Percentiles rank a stretch among this genome's conserved stretches.
These are phyloP conservation scores for Julus scandinavius DNA, from an alignment of 2,888 invertebrate genomes.

Conservation along the genomic window DNA sequence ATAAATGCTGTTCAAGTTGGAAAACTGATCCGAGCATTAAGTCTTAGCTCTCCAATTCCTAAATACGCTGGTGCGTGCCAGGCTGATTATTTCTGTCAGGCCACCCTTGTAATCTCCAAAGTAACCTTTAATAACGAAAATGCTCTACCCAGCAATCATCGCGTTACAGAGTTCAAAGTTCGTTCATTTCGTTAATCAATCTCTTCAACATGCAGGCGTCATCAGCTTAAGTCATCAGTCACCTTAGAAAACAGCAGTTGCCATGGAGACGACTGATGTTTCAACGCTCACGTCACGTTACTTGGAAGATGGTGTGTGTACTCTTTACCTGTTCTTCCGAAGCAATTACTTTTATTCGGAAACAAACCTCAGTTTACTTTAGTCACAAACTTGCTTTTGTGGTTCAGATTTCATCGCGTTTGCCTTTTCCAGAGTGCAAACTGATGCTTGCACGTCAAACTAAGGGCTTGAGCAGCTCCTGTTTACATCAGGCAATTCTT, in stretches of 20 bases:
- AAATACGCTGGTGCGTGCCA: background rate
- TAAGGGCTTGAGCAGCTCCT: background rate
- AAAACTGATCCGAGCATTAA: background rate
- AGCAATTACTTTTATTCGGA: background rate
- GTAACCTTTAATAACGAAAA: background rate
- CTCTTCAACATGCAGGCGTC: background rate
- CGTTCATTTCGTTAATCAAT: background rate
- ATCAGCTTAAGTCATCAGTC: background rate
- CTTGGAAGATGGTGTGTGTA: background rate
- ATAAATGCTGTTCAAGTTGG: background rate
- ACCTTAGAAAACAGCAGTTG: background rate
- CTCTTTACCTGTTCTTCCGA: background rate
- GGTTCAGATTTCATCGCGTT: background rate
- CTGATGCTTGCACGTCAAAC: background rate
- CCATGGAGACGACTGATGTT: background rate
- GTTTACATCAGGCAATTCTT: background rate
- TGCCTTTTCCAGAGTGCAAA: background rate
- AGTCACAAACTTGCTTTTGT: background rate
- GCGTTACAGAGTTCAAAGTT: background rate
- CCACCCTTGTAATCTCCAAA: background rate
- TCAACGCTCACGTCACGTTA: background rate
- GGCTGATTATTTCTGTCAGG: background rate
- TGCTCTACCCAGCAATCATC: background rate
- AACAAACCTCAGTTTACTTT: constrained; percentile 16
- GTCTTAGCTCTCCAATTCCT: background rate